Conservation (phyloP, 1,140 invertebrate species). For the Philaenus spumarius region DNA sequence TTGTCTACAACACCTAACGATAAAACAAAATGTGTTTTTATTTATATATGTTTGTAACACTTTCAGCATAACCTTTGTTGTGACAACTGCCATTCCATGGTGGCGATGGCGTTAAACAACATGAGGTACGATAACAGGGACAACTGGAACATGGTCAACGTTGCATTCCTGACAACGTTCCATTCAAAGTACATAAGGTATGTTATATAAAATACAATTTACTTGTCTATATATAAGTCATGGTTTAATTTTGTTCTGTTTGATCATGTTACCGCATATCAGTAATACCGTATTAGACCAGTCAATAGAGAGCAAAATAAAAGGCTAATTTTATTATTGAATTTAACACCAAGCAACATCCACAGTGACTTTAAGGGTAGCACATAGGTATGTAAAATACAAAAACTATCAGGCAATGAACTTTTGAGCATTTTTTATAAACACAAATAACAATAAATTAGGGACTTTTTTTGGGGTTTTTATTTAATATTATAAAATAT, state of each 20-base stretch:
- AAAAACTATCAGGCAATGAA: no score
- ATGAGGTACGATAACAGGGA: slow-evolving; percentile 78
- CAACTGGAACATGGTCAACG: slow-evolving; percentile 91
- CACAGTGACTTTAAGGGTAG: background rate
- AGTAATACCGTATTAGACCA: background rate
- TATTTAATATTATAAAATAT: no score
- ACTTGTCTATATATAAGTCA: background rate
- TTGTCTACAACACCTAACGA: background rate
- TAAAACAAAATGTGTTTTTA: background rate
- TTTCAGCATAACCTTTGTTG: slow-evolving; percentile 89
- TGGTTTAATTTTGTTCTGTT: background rate
- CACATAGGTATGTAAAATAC: background rate
- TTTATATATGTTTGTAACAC: background rate
- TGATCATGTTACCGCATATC: background rate
- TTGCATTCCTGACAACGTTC: slow-evolving; percentile 71
- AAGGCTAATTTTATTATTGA: no score
- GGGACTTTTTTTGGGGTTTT: no score
- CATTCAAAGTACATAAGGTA: slow-evolving; percentile 81
- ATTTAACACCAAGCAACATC: no score
- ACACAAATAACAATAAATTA: no score
- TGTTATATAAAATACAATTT: slow-evolving; percentile 26
- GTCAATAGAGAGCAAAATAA: no score
- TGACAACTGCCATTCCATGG: slow-evolving; percentile 99
- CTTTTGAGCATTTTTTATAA: no score
- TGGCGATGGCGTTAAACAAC: slow-evolving; percentile 86